Evolutionary conservation across 2,797 vertebrate genomes (phyloP), one percentile per base, ranked within the genome.

Genomic region (Lateolabrax maculatus): DNA sequence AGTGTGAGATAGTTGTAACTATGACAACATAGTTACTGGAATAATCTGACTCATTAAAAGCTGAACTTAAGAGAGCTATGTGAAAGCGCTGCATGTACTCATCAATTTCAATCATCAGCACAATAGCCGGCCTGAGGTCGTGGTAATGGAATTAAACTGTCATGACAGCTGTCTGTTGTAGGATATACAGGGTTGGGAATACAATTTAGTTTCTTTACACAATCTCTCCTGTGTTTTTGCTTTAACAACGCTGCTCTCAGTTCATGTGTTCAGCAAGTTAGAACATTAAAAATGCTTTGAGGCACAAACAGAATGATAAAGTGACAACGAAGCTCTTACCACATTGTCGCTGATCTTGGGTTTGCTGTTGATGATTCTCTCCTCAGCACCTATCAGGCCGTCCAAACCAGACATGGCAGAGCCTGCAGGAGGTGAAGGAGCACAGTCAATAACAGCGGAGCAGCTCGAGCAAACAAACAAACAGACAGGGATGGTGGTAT

Each of bases 341-440:
- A 98, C 95, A 11, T 97, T 97, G 80, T 97, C 93, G 80, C 96
- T 96, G 87, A 97, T 95, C 91, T 97, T 97, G 84, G 95, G 95
- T 93, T 97, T 98, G 95, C 95, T 96, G 95, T 98, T 99, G 88
- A 99, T 97, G 84, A 97, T 94, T 85, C 97, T 97, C 88, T 99
- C 98, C 87, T 99, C 98, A 0, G 97, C 96, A 0, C 97, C 98
- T 0, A 98, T 98, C 88, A 99, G 95, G 25, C 97, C 96, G 0
- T 98, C 96, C 79, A 97, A 90, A 77, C 97, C 96, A 0, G 96
- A 96, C 92, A 96, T 94, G 64, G 96, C 98, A 34, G 98, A 99
- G 58, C 98, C 98, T 99, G 95, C 63, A 31, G 80, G 72, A 80
- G 89, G 83, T n/a, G 53, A 75, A 67, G 66, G 29, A 77, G 72